These are phyloP conservation scores for Drosophila infuscata DNA, from an alignment of 2,888 invertebrate species.

Conservation along the genomic window DNA sequence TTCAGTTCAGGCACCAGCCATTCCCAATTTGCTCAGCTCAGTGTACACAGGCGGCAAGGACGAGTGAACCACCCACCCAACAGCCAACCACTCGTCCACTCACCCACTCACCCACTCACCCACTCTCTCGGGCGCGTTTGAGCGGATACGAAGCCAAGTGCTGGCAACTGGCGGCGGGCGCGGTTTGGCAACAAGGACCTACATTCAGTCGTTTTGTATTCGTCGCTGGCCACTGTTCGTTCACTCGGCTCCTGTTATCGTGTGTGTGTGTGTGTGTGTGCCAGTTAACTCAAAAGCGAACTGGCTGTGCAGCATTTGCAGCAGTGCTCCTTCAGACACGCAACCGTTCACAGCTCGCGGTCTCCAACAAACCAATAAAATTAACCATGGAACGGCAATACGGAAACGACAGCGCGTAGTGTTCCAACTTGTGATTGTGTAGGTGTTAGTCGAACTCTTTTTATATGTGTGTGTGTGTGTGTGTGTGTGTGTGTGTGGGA, in stretches of 20 bases:
- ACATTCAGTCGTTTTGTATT: constrained; percentile 65
- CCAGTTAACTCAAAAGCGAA: constrained; percentile 65
- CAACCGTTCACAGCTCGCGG: constrained; percentile 65
- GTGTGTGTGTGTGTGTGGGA: constrained; percentile 29
- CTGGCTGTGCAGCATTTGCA: constrained; percentile 62
- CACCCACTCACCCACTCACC: constrained; percentile 21
- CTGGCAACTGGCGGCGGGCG: constrained; percentile 59
- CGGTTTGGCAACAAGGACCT: constrained; percentile 77
- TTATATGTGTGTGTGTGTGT: constrained; percentile 11
- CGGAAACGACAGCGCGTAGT: constrained; percentile 73
- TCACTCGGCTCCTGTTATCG: constrained; percentile 35
- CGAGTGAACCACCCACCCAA: constrained; percentile 33
- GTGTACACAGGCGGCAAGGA: constrained; percentile 62
- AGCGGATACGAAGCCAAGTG: constrained; percentile 37
- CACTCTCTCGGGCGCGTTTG: constrained; percentile 35
- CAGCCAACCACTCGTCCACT: neutral
- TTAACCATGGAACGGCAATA: constrained; percentile 35
- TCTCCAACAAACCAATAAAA: constrained; percentile 28
- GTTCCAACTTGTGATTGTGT: constrained; percentile 45
- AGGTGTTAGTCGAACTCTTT: constrained; percentile 12
- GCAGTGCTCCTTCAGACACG: constrained; percentile 75
- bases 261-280: constrained; percentile 28
- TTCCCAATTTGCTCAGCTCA: constrained; percentile 54
- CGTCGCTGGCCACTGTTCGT: constrained; percentile 32
- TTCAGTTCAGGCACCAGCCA: constrained; percentile 38